Conservation (phyloP, 53 echinoderm and acorn worm species). For the Stichopus horrens region DNA sequence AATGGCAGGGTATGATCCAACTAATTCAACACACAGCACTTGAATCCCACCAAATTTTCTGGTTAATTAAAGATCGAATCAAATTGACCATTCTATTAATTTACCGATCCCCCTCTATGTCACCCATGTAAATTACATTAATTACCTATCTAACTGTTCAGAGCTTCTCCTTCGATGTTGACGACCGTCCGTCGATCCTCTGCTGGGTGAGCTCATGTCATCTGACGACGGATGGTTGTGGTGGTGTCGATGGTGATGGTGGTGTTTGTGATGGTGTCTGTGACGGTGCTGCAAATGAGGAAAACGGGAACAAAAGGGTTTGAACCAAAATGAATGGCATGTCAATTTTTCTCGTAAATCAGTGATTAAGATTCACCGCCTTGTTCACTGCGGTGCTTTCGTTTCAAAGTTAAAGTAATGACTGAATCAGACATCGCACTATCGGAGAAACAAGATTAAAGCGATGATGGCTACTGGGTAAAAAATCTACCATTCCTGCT, state of each 20-base stretch:
- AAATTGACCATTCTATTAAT: not conserved
- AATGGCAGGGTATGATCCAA: too few species aligned
- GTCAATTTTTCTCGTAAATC: too few species aligned
- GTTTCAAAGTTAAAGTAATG: too few species aligned
- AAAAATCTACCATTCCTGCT: too few species aligned
- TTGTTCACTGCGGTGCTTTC: too few species aligned
- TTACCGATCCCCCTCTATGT: not conserved
- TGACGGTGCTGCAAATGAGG: conserved; percentile 59
- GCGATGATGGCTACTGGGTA: too few species aligned
- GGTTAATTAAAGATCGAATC: not conserved
- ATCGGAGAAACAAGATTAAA: too few species aligned
- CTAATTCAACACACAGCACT: too few species aligned
- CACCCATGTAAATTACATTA: not conserved
- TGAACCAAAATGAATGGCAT: too few species aligned
- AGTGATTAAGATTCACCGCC: too few species aligned
- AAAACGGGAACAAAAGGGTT: not conserved
- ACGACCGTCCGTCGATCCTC: conserved; percentile 23
- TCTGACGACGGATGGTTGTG: conserved; percentile 47
- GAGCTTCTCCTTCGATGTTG: conserved; percentile 49
- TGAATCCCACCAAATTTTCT: too few species aligned
- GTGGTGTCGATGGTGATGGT: conserved; percentile 67
- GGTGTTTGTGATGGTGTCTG: conserved; percentile 59
- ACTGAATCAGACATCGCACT: too few species aligned
- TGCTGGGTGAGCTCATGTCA: conserved; percentile 10
- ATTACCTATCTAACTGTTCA: conserved; percentile 66